Percentiles rank a stretch among this genome's conserved stretches.
These are phyloP conservation scores for Elgaria multicarinata DNA, from an alignment of 2,113 vertebrate species.

Conservation along the genomic window DNA sequence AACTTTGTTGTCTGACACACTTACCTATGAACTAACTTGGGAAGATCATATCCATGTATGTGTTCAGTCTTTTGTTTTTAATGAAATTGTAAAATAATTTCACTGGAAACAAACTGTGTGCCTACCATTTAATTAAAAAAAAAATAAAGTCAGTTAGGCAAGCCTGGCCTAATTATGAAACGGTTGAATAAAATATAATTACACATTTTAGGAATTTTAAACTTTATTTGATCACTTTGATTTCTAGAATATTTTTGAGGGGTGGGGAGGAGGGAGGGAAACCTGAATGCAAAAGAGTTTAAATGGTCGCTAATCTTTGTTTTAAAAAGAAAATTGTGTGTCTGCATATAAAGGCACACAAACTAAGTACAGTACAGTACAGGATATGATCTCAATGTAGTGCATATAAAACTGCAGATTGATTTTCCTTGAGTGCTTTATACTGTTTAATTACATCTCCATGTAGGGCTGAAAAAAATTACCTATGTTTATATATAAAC, in stretches of 20 bases:
- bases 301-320: conserved; percentile 71
- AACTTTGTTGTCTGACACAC: conserved; percentile 77
- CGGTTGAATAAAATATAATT: conserved; percentile 69
- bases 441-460: conserved; percentile 86
- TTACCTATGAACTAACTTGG: conserved; percentile 76
- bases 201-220: conserved; percentile 76
- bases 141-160: conserved; percentile 46
- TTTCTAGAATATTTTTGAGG: conserved; percentile 78
- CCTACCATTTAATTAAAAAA: conserved; percentile 54
- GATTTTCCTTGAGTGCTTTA: conserved; percentile 91
- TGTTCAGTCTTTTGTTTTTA: conserved; percentile 74
- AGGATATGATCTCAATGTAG: conserved; percentile 85
- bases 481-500: conserved; percentile 85
- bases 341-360: conserved; percentile 52
- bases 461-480: conserved; percentile 87
- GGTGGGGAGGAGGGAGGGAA: conserved; percentile 46
- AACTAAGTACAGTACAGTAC: conserved; percentile 77
- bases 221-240: conserved; percentile 74
- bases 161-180: conserved; percentile 56
- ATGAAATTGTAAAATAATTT: conserved; percentile 64
- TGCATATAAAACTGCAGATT: conserved; percentile 77
- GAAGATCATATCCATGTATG: conserved; percentile 84
- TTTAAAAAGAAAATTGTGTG: conserved; percentile 69
- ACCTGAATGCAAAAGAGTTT: conserved; percentile 66
- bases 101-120: conserved; percentile 68